phyloP scores from a whole-genome alignment of 1,140 invertebrate genomes.

The Lutraria rhynchaena region DNA sequence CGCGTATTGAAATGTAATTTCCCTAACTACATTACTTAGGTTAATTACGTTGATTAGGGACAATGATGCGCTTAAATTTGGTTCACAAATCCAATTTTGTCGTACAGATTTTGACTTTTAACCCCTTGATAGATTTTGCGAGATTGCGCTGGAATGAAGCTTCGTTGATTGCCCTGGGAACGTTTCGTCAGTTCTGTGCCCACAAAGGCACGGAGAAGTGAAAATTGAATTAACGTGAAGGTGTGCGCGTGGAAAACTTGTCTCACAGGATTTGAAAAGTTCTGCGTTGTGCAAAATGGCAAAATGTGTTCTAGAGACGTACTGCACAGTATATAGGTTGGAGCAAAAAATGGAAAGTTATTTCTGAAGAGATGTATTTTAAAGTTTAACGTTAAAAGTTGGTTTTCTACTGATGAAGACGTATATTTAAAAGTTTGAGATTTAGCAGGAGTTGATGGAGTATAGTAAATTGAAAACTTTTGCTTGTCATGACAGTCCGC shows the following conservation, averaged over 20 bases:
- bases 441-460: no score
- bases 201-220: constrained; percentile 25
- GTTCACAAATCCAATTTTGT: constrained; percentile 56
- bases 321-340: no score
- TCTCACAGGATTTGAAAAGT: constrained; percentile 29
- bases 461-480: no score
- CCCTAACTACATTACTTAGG: constrained; percentile 56
- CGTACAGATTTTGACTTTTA: constrained; percentile 61
- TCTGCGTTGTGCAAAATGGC: neutral
- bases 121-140: constrained; percentile 54
- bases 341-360: no score
- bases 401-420: no score
- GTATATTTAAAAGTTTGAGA: no score
- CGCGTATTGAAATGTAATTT: constrained; percentile 58
- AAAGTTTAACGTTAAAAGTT: no score
- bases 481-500: no score
- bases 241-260: constrained; percentile 40
- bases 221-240: constrained; percentile 48
- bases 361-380: no score
- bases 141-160: constrained; percentile 25
- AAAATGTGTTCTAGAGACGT: no score
- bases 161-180: constrained; percentile 55
- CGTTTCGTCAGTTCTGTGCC: constrained; percentile 17
- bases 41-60: constrained; percentile 59
- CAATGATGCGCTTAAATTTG: constrained; percentile 60